Evolutionary conservation across 2,113 vertebrate species (phyloP), one percentile per base, ranked within the genome.

Genomic region (Orycteropus afer): DNA sequence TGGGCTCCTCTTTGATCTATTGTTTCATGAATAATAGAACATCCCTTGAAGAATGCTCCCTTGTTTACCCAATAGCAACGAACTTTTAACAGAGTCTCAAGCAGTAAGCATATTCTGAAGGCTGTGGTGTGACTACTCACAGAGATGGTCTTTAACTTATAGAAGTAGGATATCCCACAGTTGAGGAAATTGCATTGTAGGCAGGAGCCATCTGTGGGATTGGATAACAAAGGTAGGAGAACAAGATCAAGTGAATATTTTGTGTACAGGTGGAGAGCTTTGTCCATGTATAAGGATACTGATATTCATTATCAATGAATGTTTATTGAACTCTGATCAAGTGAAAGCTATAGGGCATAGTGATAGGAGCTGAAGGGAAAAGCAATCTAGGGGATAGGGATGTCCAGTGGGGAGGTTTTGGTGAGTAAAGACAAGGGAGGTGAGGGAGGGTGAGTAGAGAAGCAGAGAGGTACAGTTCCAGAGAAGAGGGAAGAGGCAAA

Each of bases 1-100:
- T 23, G 73, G 65, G 47, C 42, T 92, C 47, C 22, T 22, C n/a
- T 96, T 96, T 90, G 86, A 93, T 90, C 95, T 95, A 55, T 85
- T 78, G 59, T 92, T 77, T 85, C 27, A 17, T 49, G 81, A 77
- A 45, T 69, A 15, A 47, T 49, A 40, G 69, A 90, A 42, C 27
- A 27, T 69, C 47, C 42, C 69, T 77, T 82, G n/a, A 84, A 73
- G 73, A 95, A 53, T 61, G 57, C 37, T 93, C 71, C 37, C 73
- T 69, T 88, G 47, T 95, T 95, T 92, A 90, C 73, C 73, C 22
- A 84, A 63, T 47, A 81, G 63, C 76, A 86, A 29, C 67, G 40
- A 67, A 42, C 32, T 47, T 61, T 42, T 73, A 67, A 25, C 55
- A 32, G 55, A 42, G 81, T 83, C 53, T 80, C 45, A 47, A 10